phyloP scores from a whole-genome alignment of 2,113 vertebrate genomes.

The Hemibates koningsi region DNA sequence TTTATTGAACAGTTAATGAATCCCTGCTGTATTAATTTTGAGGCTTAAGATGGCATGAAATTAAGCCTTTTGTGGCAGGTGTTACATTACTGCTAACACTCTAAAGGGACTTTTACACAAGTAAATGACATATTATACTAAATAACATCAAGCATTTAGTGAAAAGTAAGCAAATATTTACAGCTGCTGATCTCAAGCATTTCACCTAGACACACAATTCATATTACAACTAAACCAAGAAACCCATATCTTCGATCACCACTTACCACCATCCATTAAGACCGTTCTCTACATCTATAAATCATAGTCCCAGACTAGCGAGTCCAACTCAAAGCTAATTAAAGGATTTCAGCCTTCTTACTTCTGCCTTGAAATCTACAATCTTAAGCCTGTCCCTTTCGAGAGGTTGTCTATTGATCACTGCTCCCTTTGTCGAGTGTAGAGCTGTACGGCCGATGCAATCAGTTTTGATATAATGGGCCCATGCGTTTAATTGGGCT shows the following conservation, averaged over 20 bases:
- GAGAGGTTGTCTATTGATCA: slow-evolving; percentile 63
- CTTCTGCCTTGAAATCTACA: slow-evolving; percentile 28
- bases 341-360: slow-evolving; percentile 20
- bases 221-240: neutral
- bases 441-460: slow-evolving; percentile 44
- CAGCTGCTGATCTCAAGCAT: neutral
- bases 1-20: neutral
- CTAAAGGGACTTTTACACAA: neutral
- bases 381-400: slow-evolving; percentile 52
- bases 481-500: slow-evolving; percentile 58
- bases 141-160: neutral
- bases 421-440: slow-evolving; percentile 25
- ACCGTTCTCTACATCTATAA: neutral
- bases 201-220: neutral
- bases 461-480: slow-evolving; percentile 63
- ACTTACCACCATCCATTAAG: neutral
- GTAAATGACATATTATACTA: neutral
- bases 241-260: neutral
- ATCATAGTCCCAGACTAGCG: neutral
- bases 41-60: neutral
- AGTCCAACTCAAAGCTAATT: slow-evolving; percentile 17
- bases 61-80: neutral
- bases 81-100: neutral
- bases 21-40: neutral
- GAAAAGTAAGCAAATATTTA: neutral